phyloP scores from a whole-genome alignment of 2,113 vertebrate species.

The Oceanodroma tethys region DNA sequence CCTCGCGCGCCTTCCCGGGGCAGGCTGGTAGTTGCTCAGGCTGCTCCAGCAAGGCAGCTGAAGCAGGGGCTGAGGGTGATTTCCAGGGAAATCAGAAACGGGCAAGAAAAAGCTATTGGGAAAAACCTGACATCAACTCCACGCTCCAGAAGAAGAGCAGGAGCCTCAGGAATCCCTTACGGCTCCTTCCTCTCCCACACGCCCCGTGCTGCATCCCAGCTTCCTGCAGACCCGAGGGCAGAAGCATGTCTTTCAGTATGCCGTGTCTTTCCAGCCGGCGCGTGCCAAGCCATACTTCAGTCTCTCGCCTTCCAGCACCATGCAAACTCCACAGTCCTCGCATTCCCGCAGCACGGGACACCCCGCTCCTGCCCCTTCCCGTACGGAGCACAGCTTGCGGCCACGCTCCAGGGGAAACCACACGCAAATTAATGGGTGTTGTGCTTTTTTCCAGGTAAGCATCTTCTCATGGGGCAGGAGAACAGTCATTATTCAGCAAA shows the following conservation, averaged over 20 bases:
- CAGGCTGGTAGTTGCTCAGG: not conserved
- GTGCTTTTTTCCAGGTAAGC: not conserved
- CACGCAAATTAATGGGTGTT: not conserved
- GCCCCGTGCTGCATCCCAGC: not conserved
- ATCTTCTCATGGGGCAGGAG: not conserved
- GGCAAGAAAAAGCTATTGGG: not conserved
- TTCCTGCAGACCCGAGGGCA: not conserved
- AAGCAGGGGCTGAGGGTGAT: not conserved
- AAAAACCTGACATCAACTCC: not conserved
- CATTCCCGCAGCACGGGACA: slow-evolving; percentile 55
- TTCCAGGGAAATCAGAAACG: not conserved
- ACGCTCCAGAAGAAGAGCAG: not conserved
- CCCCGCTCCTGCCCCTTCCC: slow-evolving; percentile 36
- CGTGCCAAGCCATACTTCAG: slow-evolving; percentile 63
- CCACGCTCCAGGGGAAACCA: slow-evolving; percentile 21
- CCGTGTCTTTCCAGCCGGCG: not conserved
- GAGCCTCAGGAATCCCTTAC: not conserved
- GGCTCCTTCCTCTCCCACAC: not conserved
- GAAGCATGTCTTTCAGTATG: slow-evolving; percentile 58
- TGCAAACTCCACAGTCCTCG: slow-evolving; percentile 57
- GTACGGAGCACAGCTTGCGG: not conserved
- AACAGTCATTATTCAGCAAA: not conserved
- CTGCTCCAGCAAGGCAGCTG: not conserved
- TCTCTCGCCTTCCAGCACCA: slow-evolving; percentile 63
- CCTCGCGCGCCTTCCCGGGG: not conserved